phyloP scores from a whole-genome alignment of 1,140 invertebrate species.

The Epicauta chinensis region DNA sequence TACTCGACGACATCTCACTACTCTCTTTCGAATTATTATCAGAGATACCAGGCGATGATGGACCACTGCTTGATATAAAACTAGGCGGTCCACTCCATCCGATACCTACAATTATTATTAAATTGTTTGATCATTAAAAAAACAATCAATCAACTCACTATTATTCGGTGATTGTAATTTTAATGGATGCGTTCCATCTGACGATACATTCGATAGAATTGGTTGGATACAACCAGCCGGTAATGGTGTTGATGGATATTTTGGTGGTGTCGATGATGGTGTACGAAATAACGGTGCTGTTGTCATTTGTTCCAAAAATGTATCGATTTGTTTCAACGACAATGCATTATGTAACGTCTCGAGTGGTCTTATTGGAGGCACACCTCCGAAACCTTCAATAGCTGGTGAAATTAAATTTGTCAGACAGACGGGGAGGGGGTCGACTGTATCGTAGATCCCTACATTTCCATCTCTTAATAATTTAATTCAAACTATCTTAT shows the following conservation, averaged over 20 bases:
- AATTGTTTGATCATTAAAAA: neutral
- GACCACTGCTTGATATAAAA: constrained; percentile 56
- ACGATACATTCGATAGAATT: constrained; percentile 1
- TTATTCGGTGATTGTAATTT: constrained; percentile 44
- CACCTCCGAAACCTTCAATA: constrained; percentile 78
- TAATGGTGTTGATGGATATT: constrained; percentile 51
- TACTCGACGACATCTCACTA: constrained; percentile 57
- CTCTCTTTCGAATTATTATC: constrained; percentile 49
- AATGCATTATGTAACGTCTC: constrained; percentile 95
- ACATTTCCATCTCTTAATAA: too few species aligned
- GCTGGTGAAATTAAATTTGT: constrained; percentile 39
- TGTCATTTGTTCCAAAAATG: constrained; percentile 80
- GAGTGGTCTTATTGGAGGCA: constrained; percentile 86
- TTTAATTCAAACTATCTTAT: too few species aligned
- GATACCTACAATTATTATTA: constrained; percentile 31
- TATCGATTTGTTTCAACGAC: constrained; percentile 82
- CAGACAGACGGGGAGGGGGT: too few species aligned
- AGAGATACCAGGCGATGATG: constrained; percentile 58
- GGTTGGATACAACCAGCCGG: constrained; percentile 31
- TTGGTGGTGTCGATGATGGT: constrained; percentile 64
- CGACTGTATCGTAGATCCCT: too few species aligned
- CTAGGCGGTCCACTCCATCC: constrained; percentile 58
- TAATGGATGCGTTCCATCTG: constrained; percentile 14
- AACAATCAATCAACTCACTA: constrained; percentile 41
- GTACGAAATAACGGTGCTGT: constrained; percentile 60